These are phyloP conservation scores for Lycodopsis pacificus DNA, from an alignment of 2,797 vertebrate genomes.

Conservation along the genomic window DNA sequence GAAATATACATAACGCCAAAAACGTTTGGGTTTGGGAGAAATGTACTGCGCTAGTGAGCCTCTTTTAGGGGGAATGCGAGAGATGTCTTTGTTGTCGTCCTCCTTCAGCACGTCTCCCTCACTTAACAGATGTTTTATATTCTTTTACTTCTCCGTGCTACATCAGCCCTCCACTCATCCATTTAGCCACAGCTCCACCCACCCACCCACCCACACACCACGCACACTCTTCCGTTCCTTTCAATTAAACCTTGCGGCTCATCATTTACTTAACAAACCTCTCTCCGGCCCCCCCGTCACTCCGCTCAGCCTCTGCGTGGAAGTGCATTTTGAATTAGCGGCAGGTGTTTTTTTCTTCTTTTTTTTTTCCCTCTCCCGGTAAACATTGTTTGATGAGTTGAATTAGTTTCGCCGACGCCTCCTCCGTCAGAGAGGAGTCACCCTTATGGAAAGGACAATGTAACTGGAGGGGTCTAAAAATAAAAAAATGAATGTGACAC, in stretches of 20 bases:
- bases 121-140: constrained; percentile 43
- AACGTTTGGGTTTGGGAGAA: background rate
- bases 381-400: constrained; percentile 65
- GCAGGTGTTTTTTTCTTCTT: constrained; percentile 59
- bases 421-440: constrained; percentile 26
- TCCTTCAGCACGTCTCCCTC: constrained; percentile 21
- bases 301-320: constrained; percentile 29
- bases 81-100: constrained; percentile 19
- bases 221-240: constrained; percentile 30
- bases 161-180: constrained; percentile 39
- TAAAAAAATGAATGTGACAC: background rate
- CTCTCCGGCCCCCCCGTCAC: constrained; percentile 16
- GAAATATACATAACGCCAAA: background rate
- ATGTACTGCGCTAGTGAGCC: background rate
- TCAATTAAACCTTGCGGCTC: constrained; percentile 61
- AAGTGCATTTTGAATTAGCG: constrained; percentile 52
- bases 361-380: constrained; percentile 64
- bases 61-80: background rate
- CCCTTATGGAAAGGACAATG: constrained; percentile 5
- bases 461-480: constrained; percentile 12
- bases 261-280: constrained; percentile 59
- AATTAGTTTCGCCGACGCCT: constrained; percentile 43
- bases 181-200: constrained; percentile 29
- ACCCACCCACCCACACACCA: background rate
- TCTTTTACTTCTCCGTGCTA: constrained; percentile 31